Evolutionary conservation across 2,888 invertebrate species (phyloP), one percentile per base, ranked within the genome.

Genomic region (Dryocosmus kuriphilus): DNA sequence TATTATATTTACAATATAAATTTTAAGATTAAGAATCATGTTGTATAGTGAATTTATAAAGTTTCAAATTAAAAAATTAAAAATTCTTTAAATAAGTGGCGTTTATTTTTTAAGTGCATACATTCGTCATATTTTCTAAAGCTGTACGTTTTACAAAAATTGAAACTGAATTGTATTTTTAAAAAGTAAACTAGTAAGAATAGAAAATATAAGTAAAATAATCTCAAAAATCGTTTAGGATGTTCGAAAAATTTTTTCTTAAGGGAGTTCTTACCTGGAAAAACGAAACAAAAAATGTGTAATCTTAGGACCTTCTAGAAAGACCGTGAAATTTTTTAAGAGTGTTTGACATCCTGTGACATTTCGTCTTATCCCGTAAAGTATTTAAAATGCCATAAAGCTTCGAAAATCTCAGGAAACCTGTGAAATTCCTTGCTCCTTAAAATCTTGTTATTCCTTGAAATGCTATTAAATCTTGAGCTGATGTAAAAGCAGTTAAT

Each of bases 311-410:
- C 32, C 63, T 35, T 22, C 22, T 8, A 22, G 35, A 35, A 63
- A 63, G 9, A 22, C 32, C 63, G 35, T 63, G 63, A 63, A 63
- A 63, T 63, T 35, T n/a, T n/a, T 38, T n/a, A 1, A 5, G 32
- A 63, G 63, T 32, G 35, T 63, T 63, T 63, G 32, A 63, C 35
- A 63, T 63, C 35, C 63, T 22, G 63, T 38, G 63, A 63, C 63
- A 63, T 63, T 63, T 63, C n/a, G 5, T 63, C 32, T 63, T 63
- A 63, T 63, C 38, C 63, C 63, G n/a, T 63, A 35, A 61, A 63
- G 63, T 35, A 35, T 63, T 35, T 63, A 63, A 63, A 32, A 38
- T 35, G 35, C 35, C 63, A 32, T 63, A 35, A 38, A 35, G 11
- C 63, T 63, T 63, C 6, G 30, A 38, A 63, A 63, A 32, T 35